Base-by-base conservation (phyloP, 2,113 vertebrate genomes). In the Cinclus cinclus region DNA sequence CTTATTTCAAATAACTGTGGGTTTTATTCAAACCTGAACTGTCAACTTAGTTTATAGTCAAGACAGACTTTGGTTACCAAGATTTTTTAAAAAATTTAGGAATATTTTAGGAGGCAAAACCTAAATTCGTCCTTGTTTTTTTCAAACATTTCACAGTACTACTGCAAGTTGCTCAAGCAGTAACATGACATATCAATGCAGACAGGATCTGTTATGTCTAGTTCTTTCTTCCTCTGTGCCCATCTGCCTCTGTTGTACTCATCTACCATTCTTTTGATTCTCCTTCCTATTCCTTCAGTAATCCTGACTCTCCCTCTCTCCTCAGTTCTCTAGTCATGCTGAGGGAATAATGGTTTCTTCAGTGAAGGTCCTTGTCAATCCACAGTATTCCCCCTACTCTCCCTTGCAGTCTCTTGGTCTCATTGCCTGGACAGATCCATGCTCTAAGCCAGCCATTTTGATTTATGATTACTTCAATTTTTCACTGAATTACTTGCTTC, bases 1-100 rank as follows among this genome's bases (percentile, higher is more conserved):
- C 46, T 64, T 88, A 56, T 89, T 94, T 60, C 68, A 91, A 52
- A 85, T 90, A 92, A 86, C 63, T 88, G 83, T 88, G 69, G 28
- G 37, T 87, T 92, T 96, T 80, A 42, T 68, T 96, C 63, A 94
- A 95, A 94, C 82, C 58, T 93, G 92, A 89, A 82, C 44, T 91
- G 56, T 88, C 33, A 70, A 35, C 41, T 95, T 89, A 25, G 20
- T 64, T 95, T 78, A 52, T 13, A 73, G 17, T 6, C 3, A 15
- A 49, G 39, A 33, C 15, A 76, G 25, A 27, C 28, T 70, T 89
- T 52, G 23, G 35, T 81, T 92, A 69, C 21, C 4, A 71, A 71
- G 21, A 4, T 50, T 39, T 91, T 46, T 33, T 4, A 73, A 39
- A 78, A 85, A 33, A 50, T 75, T 77, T 28, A 11, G 17, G 55